Conservation (phyloP, 2,888 invertebrate genomes). For the Leptarthrus brevirostris region DNA sequence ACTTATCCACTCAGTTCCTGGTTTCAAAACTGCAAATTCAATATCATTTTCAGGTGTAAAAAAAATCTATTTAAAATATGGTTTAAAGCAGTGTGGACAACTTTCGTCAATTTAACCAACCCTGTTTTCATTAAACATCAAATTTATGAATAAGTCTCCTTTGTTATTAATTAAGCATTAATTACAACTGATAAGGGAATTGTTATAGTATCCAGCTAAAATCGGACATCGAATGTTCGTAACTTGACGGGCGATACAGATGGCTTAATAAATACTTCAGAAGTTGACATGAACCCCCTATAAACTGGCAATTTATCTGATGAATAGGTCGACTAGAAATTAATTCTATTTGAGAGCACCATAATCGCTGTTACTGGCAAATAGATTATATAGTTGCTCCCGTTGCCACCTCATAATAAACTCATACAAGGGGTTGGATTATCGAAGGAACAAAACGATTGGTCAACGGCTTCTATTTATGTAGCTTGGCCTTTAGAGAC, state of each 20-base stretch:
- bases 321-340: slow-evolving; percentile 6
- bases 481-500: too few relatives aligned
- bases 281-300: slow-evolving; percentile 3
- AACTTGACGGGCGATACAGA: not conserved
- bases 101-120: too few relatives aligned
- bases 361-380: not conserved
- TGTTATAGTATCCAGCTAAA: not conserved
- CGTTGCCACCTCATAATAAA: not conserved
- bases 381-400: not conserved
- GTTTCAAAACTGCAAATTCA: too few relatives aligned
- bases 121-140: too few relatives aligned
- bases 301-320: slow-evolving; percentile 25
- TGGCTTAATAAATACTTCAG: slow-evolving; percentile 30
- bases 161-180: not conserved
- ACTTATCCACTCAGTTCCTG: too few relatives aligned
- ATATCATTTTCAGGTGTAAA: too few relatives aligned
- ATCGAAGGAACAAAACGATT: not conserved
- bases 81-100: too few relatives aligned
- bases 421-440: not conserved
- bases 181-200: not conserved
- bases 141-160: not conserved
- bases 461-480: too few relatives aligned
- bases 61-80: too few relatives aligned
- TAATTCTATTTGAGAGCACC: slow-evolving; percentile 19
- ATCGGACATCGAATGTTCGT: not conserved